A percentile compares a stretch with the other conserved stretches of the same genome.
Evolutionary conservation across 2,113 vertebrate genomes (phyloP).

Genomic region (Odontesthes bonariensis): DNA sequence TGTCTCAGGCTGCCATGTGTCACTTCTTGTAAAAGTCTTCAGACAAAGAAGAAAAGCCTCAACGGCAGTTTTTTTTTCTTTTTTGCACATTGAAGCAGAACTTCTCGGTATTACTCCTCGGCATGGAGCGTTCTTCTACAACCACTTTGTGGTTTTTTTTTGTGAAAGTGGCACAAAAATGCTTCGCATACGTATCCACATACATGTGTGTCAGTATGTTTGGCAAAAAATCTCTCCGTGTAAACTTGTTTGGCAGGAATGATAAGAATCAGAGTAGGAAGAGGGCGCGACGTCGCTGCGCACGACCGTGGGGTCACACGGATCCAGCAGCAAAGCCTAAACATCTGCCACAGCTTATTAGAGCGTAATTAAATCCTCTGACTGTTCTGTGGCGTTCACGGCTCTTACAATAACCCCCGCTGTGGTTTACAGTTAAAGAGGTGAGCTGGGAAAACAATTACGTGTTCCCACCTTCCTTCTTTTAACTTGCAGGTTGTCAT

Average conservation of each 20-base stretch:
- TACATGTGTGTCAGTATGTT: neutral
- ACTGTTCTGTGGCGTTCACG: slow-evolving; percentile 19
- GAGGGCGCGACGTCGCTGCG: neutral
- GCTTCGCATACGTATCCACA: neutral
- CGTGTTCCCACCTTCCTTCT: slow-evolving; percentile 27
- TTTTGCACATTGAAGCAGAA: slow-evolving; percentile 45
- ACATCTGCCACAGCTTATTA: slow-evolving; percentile 61
- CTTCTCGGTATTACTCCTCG: slow-evolving; percentile 67
- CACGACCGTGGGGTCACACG: slow-evolving; percentile 26
- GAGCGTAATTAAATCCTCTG: slow-evolving; percentile 52
- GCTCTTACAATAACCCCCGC: slow-evolving; percentile 45
- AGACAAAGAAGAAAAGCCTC: slow-evolving; percentile 58
- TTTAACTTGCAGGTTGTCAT: slow-evolving; percentile 28
- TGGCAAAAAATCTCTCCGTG: slow-evolving; percentile 8
- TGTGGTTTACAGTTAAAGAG: slow-evolving; percentile 55
- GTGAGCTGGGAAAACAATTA: slow-evolving; percentile 40
- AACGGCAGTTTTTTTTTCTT: slow-evolving; percentile 36
- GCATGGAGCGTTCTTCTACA: slow-evolving; percentile 5
- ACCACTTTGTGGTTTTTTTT: neutral
- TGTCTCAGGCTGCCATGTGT: slow-evolving; percentile 65
- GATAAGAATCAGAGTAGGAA: slow-evolving; percentile 59
- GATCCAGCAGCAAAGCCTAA: slow-evolving; percentile 29
- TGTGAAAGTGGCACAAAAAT: slow-evolving; percentile 48
- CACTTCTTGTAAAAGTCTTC: slow-evolving; percentile 80
- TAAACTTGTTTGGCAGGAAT: slow-evolving; percentile 67